These are phyloP conservation scores for Smutsia temminckii DNA, from an alignment of 2,797 vertebrate species.

Conservation along the genomic window DNA sequence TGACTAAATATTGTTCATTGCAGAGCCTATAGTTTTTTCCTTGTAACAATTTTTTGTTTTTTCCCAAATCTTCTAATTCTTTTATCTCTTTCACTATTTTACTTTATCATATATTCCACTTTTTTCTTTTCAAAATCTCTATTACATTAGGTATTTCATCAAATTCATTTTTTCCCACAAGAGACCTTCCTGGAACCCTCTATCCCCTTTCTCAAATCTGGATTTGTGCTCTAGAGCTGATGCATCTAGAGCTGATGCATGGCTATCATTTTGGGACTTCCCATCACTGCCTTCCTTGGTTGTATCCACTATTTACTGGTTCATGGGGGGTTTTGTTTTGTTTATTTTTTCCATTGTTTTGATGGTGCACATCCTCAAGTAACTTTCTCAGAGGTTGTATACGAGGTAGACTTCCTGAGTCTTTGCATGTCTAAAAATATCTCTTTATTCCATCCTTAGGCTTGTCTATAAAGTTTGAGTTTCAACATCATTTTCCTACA, in stretches of 20 bases:
- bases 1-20: slow-evolving; percentile 43
- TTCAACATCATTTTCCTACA: background rate
- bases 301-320: slow-evolving; percentile 38
- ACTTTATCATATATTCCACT: background rate
- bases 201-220: slow-evolving; percentile 43
- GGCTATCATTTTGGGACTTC: slow-evolving; percentile 21
- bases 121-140: slow-evolving; percentile 31
- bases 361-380: slow-evolving; percentile 28
- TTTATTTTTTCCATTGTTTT: slow-evolving; percentile 32
- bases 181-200: background rate
- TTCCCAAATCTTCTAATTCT: background rate
- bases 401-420: slow-evolving; percentile 38
- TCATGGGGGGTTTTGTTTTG: slow-evolving; percentile 10
- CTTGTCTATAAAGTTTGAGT: slow-evolving; percentile 2
- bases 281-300: slow-evolving; percentile 36
- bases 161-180: background rate
- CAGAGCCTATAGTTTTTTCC: background rate
- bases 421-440: slow-evolving; percentile 43
- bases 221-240: slow-evolving; percentile 19
- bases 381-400: slow-evolving; percentile 51
- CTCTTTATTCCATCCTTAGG: background rate
- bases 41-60: slow-evolving; percentile 44
- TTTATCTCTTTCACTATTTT: slow-evolving; percentile 46
- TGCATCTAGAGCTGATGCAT: no score
- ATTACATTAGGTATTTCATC: slow-evolving; percentile 17